Base-by-base conservation (phyloP, 2,888 invertebrate genomes). In the Lissonota sp. region DNA sequence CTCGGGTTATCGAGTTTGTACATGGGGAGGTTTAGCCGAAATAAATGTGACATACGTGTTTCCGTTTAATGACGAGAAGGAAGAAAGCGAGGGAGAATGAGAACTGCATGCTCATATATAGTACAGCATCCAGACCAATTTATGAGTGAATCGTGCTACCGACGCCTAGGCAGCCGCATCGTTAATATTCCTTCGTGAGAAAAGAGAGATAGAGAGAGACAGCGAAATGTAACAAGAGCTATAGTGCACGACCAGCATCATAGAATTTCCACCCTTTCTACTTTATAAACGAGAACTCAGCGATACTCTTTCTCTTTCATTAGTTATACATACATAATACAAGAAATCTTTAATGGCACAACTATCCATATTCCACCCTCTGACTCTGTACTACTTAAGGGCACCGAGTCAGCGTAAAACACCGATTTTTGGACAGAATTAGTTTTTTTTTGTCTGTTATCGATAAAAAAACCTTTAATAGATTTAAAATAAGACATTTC, bases 21-120 rank as follows among this genome's bases (percentile, higher is more conserved):
- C 44, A n/a, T 10, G 57, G 10, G 42, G 46, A 26, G 46, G 57
- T 53, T 72, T 55, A 6, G n/a, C 10, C 12, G 72, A 76, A 80
- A 76, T 72, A 77, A 80, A 76, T 72, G 72, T 80, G 72, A 80
- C 80, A 77, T 72, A 80, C 80, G 80, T 76, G 80, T 79, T 74
- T 74, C 70, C 70, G 79, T 69, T 79, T 74, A 79, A 79, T 74
- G 70, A 79, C 62, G 73, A 49, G 51, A 79, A 42, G 49, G 49
- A 12, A 49, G 39, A 49, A 26, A 46, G 39, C 51, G 12, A 46
- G 46, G 12, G 58, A 60, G 37, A 10, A n/a, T 26, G 60, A 40
- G 44, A 64, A 3, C 16, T 14, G 39, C 37, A 62, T 58, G 12
- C 46, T n/a, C 57, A 40, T 12, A 53, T 26, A 42, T 55, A 37